Evolutionary conservation across 1,140 invertebrate species (phyloP), one percentile per base, ranked within the genome.

Genomic region (Zaprionus inermis): DNA sequence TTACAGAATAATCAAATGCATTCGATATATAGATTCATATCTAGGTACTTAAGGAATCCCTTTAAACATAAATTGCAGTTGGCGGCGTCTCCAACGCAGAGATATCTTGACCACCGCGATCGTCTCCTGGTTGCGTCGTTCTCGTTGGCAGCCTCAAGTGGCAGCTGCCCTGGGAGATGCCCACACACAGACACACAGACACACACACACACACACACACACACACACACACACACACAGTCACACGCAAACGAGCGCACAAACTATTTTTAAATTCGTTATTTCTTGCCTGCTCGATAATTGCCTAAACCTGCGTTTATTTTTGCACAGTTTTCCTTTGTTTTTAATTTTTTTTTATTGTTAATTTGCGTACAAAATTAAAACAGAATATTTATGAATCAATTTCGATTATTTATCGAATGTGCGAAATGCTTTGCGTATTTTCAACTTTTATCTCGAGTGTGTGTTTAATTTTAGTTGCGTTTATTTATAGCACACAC

Each of bases 251-350:
- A 71, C 64, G 55, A 55, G 67, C 41, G 58, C 66, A 76, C 16
- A 28, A 54, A 80, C 83, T 88, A 86, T 88, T 86, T 88, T 72
- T 86, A 86, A 88, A 75, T 61, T 57, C 68, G 73, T 77, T 38
- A 52, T 71, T 83, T 61, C 54, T 81, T 85, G 66, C 28, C 44
- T 38, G 58, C 20, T 69, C 55, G 16, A 46, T 77, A 55, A 68
- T 75, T 72, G 36, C 72, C 76, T 68, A 76, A 79, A 76, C 70
- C 76, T 78, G 67, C 67, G 59, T 72, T 74, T 77, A 59, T 72
- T 84, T 74, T 57, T 58, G 69, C 69, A 65, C 51, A 51, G 20
- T 58, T 82, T 75, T 65, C 69, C 52, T 24, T 46, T 38, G 60
- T 20, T 28, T 30, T 12, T 55, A 46, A 64, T 54, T 22, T 46